phyloP scores from a whole-genome alignment of 2,797 vertebrate species.

The Fratercula arctica region DNA sequence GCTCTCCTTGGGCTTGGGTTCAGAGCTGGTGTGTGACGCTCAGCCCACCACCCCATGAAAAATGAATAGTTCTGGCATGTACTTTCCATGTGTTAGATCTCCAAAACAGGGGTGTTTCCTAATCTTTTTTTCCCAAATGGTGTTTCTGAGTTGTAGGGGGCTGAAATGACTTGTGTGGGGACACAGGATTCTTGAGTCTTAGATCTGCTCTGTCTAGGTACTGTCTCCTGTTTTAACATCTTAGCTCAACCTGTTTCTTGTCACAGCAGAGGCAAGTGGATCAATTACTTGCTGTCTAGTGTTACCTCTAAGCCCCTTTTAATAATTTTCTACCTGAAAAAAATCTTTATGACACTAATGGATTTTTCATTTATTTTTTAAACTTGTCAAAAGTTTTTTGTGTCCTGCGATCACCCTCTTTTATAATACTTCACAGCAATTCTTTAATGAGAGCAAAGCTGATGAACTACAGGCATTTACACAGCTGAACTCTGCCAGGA shows the following conservation, averaged over 20 bases:
- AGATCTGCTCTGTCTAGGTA: not conserved
- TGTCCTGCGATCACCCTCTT: slow-evolving; percentile 5
- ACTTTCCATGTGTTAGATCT: not conserved
- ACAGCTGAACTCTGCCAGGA: slow-evolving; percentile 38
- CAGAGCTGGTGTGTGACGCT: not conserved
- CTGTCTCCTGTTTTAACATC: not conserved
- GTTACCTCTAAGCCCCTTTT: not conserved
- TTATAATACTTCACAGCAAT: slow-evolving; percentile 36
- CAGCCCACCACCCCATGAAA: not conserved
- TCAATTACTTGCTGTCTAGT: not conserved
- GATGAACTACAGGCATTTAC: slow-evolving; percentile 47
- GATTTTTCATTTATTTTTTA: slow-evolving; percentile 36
- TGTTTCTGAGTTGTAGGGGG: not conserved
- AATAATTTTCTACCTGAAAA: slow-evolving; percentile 19
- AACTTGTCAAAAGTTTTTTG: slow-evolving; percentile 42
- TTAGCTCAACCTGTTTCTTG: not conserved
- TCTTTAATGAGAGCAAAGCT: slow-evolving; percentile 64
- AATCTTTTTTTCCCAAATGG: not conserved
- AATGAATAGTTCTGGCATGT: not conserved
- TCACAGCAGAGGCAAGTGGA: not conserved
- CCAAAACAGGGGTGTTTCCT: rapidly evolving
- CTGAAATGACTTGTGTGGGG: not conserved
- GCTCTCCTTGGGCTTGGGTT: not conserved
- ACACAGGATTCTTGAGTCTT: not conserved
- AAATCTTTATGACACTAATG: slow-evolving; percentile 37